Percentiles rank a stretch among this genome's conserved stretches.
Evolutionary conservation across 2,888 invertebrate genomes (phyloP).

Genomic region (Brachyptera putata): DNA sequence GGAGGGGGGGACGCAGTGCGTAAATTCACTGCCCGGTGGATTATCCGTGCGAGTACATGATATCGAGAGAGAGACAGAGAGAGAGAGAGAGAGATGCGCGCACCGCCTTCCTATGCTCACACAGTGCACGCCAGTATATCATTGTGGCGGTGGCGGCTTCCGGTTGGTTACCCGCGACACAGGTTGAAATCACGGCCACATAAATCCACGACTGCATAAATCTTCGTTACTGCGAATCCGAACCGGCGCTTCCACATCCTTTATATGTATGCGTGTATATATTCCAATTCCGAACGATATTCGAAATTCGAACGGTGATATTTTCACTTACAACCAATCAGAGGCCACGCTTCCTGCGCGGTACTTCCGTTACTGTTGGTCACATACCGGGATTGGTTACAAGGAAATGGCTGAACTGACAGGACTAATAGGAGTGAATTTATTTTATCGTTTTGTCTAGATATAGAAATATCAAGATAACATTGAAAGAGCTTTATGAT

Average conservation of each 20-base stretch:
- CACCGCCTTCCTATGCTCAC: constrained; percentile 2
- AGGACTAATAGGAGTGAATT: too few relatives aligned
- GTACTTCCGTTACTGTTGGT: too few relatives aligned
- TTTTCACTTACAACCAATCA: too few relatives aligned
- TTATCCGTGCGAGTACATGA: neutral
- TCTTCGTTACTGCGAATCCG: neutral
- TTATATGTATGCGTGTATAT: neutral
- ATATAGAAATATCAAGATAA: too few relatives aligned
- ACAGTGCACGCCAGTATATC: neutral
- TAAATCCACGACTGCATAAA: constrained; percentile 4
- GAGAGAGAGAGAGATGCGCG: neutral
- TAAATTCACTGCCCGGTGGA: neutral
- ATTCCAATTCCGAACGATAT: too few relatives aligned
- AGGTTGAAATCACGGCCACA: neutral
- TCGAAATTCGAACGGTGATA: too few relatives aligned
- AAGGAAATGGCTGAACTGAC: too few relatives aligned
- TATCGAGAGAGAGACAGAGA: neutral
- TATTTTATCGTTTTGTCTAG: too few relatives aligned
- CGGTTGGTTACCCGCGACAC: neutral
- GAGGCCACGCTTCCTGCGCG: too few relatives aligned
- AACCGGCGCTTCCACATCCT: neutral
- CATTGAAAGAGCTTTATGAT: too few relatives aligned
- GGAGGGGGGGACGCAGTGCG: neutral
- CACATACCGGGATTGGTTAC: too few relatives aligned
- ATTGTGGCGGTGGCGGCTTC: neutral